Percentiles rank a stretch among this genome's conserved stretches.
Evolutionary conservation across 1,140 invertebrate species (phyloP).

Genomic region (Penaeus vannamei): DNA sequence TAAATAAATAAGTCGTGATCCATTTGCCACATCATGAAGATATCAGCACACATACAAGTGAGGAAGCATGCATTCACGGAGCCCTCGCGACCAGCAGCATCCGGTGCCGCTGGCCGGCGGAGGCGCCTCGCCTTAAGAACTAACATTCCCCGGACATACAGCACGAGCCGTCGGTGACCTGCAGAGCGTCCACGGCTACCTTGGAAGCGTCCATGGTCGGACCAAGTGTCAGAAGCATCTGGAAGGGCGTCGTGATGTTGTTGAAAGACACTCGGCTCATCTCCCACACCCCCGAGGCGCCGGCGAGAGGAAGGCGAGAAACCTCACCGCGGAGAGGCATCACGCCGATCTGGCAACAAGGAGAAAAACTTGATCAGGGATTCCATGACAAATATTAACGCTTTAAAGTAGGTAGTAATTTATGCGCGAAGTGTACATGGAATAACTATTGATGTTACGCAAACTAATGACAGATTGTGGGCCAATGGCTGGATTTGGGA

Average conservation of each 20-base stretch:
- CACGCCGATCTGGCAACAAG: constrained; percentile 40
- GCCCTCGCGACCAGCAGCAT: too few species aligned
- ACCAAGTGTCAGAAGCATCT: constrained; percentile 36
- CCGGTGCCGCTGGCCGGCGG: too few species aligned
- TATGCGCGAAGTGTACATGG: neutral
- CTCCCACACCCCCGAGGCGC: constrained; percentile 49
- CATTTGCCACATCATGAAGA: too few species aligned
- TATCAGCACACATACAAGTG: too few species aligned
- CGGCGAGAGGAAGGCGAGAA: neutral
- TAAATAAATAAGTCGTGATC: too few species aligned
- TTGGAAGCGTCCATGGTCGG: constrained; percentile 22
- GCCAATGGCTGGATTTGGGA: too few species aligned
- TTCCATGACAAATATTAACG: neutral
- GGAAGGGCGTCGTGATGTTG: constrained; percentile 43
- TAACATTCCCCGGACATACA: constrained; percentile 51
- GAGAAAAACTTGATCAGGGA: neutral
- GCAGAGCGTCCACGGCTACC: constrained; percentile 46
- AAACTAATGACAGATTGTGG: too few species aligned
- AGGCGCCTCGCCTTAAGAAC: neutral
- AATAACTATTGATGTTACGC: too few species aligned
- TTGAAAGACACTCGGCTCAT: constrained; percentile 41
- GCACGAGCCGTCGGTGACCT: constrained; percentile 51
- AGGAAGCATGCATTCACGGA: too few species aligned
- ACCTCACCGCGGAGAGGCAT: constrained; percentile 43
- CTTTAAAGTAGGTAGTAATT: too few species aligned